Conservation (phyloP, 2,888 invertebrate genomes). For the Iselma pallidipennis region DNA sequence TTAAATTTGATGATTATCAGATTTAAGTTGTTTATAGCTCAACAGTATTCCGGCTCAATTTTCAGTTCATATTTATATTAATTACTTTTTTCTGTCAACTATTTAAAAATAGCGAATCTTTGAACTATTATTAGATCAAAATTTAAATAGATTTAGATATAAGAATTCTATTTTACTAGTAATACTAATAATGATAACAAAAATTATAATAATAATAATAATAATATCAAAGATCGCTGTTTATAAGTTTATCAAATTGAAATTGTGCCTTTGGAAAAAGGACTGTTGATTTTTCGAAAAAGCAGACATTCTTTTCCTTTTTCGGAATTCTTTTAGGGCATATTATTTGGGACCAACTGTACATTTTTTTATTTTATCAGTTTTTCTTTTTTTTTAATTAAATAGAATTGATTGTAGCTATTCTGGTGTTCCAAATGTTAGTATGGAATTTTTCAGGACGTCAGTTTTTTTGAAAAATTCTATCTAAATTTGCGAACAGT, state of each 20-base stretch:
- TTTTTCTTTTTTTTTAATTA: neutral
- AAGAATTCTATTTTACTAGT: neutral
- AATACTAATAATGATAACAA: neutral
- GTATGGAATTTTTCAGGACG: too few species aligned
- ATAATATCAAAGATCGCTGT: slow-evolving; percentile 1
- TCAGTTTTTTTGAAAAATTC: too few species aligned
- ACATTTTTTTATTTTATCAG: slow-evolving; percentile 23
- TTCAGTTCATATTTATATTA: slow-evolving; percentile 6
- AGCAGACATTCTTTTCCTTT: slow-evolving; percentile 17
- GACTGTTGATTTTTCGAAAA: slow-evolving; percentile 34
- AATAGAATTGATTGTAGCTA: neutral
- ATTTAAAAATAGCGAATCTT: slow-evolving; percentile 1
- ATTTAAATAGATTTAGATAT: neutral
- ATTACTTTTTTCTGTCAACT: neutral
- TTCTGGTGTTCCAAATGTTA: too few species aligned
- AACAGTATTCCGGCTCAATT: slow-evolving; percentile 2
- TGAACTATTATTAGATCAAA: neutral
- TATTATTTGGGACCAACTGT: slow-evolving; percentile 51
- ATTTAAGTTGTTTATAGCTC: slow-evolving; percentile 28
- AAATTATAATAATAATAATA: too few species aligned
- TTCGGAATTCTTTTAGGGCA: slow-evolving; percentile 36
- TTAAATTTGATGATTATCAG: slow-evolving; percentile 50
- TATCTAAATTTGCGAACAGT: too few species aligned
- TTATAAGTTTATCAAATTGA: slow-evolving; percentile 30
- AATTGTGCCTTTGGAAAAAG: slow-evolving; percentile 49